Evolutionary conservation across 2,797 vertebrate genomes (phyloP).

Genomic region (Mus caroli): DNA sequence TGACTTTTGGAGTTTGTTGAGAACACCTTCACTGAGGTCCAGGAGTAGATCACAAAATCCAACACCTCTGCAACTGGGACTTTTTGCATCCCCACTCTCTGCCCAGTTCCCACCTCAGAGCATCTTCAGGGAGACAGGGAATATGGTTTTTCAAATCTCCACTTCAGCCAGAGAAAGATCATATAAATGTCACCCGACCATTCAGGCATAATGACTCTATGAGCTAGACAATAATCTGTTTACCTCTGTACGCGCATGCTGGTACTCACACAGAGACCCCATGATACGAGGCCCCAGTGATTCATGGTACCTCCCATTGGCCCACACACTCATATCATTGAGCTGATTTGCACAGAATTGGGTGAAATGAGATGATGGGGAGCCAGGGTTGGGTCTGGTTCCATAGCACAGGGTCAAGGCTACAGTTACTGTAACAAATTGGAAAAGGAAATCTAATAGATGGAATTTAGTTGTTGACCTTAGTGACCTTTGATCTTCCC

Average conservation of each 20-base stretch:
- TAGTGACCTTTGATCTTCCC: background rate
- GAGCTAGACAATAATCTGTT: background rate
- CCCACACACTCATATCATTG: background rate
- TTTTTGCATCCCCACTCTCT: background rate
- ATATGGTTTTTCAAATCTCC: background rate
- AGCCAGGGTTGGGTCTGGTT: background rate
- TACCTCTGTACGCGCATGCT: background rate
- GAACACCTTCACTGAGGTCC: background rate
- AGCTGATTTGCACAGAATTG: background rate
- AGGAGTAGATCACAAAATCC: background rate
- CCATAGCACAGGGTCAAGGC: background rate
- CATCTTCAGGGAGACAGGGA: background rate
- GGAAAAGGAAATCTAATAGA: background rate
- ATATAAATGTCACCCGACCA: background rate
- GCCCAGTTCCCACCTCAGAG: background rate
- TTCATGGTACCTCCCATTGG: background rate
- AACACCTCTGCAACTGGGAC: background rate
- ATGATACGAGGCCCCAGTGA: background rate
- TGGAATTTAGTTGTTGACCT: background rate
- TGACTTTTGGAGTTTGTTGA: background rate
- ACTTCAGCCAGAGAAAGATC: background rate
- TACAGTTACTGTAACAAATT: background rate
- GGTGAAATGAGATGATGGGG: background rate
- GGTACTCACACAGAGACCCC: background rate
- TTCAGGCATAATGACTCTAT: background rate